phyloP scores from a whole-genome alignment of 2,888 invertebrate species.

The Eupithecia centaureata region DNA sequence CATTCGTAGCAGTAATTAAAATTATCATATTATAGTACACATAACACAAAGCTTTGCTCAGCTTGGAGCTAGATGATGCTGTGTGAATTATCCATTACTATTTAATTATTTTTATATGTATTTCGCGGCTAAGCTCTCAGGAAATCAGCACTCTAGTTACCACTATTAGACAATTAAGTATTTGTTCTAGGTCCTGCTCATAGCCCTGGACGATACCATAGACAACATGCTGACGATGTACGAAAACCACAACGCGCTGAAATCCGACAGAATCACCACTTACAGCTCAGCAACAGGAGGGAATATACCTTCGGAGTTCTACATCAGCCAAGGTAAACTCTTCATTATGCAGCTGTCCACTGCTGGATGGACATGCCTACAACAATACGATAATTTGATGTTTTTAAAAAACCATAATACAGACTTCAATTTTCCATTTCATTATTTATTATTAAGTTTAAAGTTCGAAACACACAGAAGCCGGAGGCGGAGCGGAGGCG shows the following conservation, averaged over 20 bases:
- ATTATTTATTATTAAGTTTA: no score
- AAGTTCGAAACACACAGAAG: no score
- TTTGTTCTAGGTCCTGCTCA: constrained; percentile 65
- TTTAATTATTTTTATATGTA: no score
- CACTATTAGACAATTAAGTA: background rate
- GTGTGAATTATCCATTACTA: background rate
- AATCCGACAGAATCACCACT: constrained; percentile 68
- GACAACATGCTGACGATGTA: constrained; percentile 81
- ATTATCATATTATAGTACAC: no score
- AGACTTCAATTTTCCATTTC: no score
- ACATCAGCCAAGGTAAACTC: constrained; percentile 71
- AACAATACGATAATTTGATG: no score
- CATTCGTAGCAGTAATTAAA: no score
- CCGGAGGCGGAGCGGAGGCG: no score
- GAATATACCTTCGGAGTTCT: constrained; percentile 77
- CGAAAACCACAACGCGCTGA: constrained; percentile 76
- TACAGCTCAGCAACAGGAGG: constrained; percentile 64
- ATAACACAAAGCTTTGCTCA: background rate
- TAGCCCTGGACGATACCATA: constrained; percentile 74
- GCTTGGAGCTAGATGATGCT: background rate
- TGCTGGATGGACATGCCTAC: no score
- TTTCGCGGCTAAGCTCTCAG: background rate
- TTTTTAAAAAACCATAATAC: no score
- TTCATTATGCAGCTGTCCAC: no score
- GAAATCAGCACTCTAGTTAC: no score